Evolutionary conservation across 2,113 vertebrate species (phyloP), one percentile per base, ranked within the genome.

Genomic region (Hippocampus zosterae): DNA sequence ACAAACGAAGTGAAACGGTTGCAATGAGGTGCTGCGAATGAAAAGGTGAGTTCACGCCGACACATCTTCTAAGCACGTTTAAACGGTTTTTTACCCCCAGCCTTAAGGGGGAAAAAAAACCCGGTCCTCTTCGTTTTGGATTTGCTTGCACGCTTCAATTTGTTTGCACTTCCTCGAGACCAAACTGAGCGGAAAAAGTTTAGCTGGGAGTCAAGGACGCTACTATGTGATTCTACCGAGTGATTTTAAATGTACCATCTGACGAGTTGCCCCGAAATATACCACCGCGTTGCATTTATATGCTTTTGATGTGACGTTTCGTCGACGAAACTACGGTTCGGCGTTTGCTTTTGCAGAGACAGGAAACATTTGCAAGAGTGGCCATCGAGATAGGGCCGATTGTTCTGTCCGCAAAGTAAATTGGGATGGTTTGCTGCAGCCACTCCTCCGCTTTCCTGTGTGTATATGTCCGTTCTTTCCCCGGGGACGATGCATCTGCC

Each of bases 331-430:
- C 62, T 44, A 1, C 18, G 73, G 67, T 40, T 65, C 67, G 5
- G n/a, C 29, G 13, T 41, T 56, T 42, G 21, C 27, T 57, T n/a
- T 29, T 44, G 65, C 59, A 81, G 29, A 65, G 61, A 80, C 79
- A 81, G 87, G 84, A 83, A 83, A 82, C 77, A 60, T 60, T 60
- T 21, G 21, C 65, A 65, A n/a, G 69, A 73, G 64, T 37, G 62
- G 25, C 37, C 44, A 74, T 81, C 85, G 60, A 55, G 86, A 87
- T 88, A 75, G 73, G 71, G 74, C 59, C 79, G 80, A 81, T 77
- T 73, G 75, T 72, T 82, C 70, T 67, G 71, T 70, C 1, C 72
- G 23, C 19, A 46, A 42, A 2, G 60, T n/a, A 63, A 75, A 79
- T 76, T 77, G 71, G 50, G 75, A 83, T 76, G 75, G 46, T 70